phyloP scores from a whole-genome alignment of 1,140 invertebrate species.

The Epicauta chinensis region DNA sequence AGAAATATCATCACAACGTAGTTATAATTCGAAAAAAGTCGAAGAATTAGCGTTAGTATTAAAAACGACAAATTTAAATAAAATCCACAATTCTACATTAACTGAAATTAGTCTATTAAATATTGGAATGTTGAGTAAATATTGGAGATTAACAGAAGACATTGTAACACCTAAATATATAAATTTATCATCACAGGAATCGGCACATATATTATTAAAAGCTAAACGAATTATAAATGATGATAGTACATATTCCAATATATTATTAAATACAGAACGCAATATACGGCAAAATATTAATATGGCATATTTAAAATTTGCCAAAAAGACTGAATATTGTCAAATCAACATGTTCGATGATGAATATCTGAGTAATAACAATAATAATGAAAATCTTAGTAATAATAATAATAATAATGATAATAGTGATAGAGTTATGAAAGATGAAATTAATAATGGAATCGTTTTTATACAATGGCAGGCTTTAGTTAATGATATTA shows the following conservation, averaged over 20 bases:
- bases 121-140: conserved; percentile 49
- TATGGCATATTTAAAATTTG: conserved; percentile 35
- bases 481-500: conserved; percentile 41
- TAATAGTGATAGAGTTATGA: not conserved
- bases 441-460: conserved; percentile 25
- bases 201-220: conserved; percentile 48
- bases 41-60: conserved; percentile 55
- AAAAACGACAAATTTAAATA: conserved; percentile 60
- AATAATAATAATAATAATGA: conserved; percentile 5
- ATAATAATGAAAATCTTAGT: conserved; percentile 9
- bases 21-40: conserved; percentile 45
- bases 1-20: conserved; percentile 48
- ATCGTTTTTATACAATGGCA: conserved; percentile 51
- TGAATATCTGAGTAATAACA: conserved; percentile 4
- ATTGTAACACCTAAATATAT: conserved; percentile 40
- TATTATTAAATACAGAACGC: conserved; percentile 37
- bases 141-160: conserved; percentile 46
- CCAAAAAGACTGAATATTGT: conserved; percentile 30
- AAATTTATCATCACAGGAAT: conserved; percentile 48
- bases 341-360: conserved; percentile 35
- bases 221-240: conserved; percentile 34
- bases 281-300: conserved; percentile 22
- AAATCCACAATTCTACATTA: conserved; percentile 52
- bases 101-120: conserved; percentile 55
- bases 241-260: conserved; percentile 37